Base-by-base conservation (phyloP, 2,797 vertebrate species). In the Onychomys leucogaster region DNA sequence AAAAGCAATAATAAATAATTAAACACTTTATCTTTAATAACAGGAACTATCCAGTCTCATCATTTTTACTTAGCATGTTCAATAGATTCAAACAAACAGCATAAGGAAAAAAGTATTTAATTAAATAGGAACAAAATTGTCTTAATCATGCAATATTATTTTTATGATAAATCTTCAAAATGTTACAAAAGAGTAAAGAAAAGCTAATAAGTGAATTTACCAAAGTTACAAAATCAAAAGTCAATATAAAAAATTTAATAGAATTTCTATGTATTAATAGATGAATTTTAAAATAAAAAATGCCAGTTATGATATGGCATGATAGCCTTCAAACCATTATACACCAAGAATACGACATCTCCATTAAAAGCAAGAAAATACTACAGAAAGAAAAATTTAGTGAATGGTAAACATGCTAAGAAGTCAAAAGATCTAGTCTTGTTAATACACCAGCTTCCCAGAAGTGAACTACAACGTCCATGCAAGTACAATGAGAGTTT, bases 191-290 rank as follows among this genome's bases (percentile, higher is more conserved):
- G 9, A 95, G 4, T 67, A 49, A 80, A 43, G 57, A 82, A 55
- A 69, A 6, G n/a, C 23, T 46, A 91, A 63, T 46, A n/a, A 88
- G 43, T 83, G 11, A 78, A 69, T 55, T 77, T 83, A 78, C 73
- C 23, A 86, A 86, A 69, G 21, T 27, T 65, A 89, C 57, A 82
- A 52, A 80, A 2, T 17, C 23, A 32, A 95, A 82, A 57, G 5
- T 87, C 59, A 82, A 76, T 94, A 61, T 34, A 61, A 52, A 94
- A 75, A 94, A 59, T 37, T 92, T 71, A 83, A 78, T 88, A 71
- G 2, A 55, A 86, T n/a, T 92, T 85, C 37, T 92, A 43, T 34
- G 46, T 71, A 76, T 78, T 52, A 93, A 12, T 34, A 95, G 27
- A 8, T 89, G 52, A 88, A 76, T 94, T 11, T 88, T 21, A 73